Base-by-base conservation (phyloP, 2,797 vertebrate genomes). In the Tokudaia muenninki region DNA sequence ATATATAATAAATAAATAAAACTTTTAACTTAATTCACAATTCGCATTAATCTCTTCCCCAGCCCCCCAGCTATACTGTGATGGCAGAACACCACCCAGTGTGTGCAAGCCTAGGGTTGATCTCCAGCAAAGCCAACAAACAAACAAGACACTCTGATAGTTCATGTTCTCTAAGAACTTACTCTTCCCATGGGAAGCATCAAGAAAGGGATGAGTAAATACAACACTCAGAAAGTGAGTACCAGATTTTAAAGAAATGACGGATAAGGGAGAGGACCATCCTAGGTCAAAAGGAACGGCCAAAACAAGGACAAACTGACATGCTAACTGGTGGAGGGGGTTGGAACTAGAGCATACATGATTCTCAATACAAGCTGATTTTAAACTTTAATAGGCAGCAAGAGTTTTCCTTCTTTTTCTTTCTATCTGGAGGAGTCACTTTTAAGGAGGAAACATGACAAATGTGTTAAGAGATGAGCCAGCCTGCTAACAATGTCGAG, bases 11-110 rank as follows among this genome's bases (percentile, higher is more conserved):
- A 67, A 50, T 41, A 12, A 89, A 19, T 41, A 78, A 50, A 75
- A 87, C n/a, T 22, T 26, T 31, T 81, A 29, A 77, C 79, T 88
- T 92, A 92, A 89, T 55, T 77, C 65, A 80, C 63, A 41, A 86
- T 55, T 72, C 63, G 77, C 57, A 44, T 44, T 41, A 22, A 19
- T 16, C n/a, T 82, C n/a, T 19, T 24, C 19, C 34, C 67, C 34
- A 17, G 47, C 47, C 29, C 67, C 34, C 34, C 29, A 24, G 22
- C 24, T 61, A 26, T 61, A 61, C 59, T 61, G 34, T 44, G 26
- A 57, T 34, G 41, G 12, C 13, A 8, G 31, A 65, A 77, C 24
- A n/a, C 47, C 13, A 12, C 31, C 59, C 29, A 29, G 75, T 16
- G 65, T 67, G 34, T 44, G 47, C 63, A 86, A 79, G 34, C 44